phyloP scores from a whole-genome alignment of 2,113 vertebrate species.

The Aplodontia rufa region DNA sequence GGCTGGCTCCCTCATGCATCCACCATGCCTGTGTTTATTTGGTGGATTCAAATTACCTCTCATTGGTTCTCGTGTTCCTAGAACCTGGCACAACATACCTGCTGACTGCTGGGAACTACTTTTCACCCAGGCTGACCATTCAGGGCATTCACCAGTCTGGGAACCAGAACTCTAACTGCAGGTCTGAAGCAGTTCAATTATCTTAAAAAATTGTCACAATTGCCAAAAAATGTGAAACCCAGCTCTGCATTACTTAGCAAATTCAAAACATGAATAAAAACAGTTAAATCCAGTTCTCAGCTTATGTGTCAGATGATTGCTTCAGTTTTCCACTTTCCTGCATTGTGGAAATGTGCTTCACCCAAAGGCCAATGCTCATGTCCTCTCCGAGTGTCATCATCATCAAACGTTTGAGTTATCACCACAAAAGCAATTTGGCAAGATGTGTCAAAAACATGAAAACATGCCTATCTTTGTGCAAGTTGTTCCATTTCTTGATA shows the following conservation, averaged over 20 bases:
- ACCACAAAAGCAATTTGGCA: not conserved
- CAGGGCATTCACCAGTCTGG: not conserved
- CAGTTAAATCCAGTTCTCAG: not conserved
- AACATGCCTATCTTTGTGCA: not conserved
- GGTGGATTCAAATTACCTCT: not conserved
- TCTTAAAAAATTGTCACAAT: not conserved
- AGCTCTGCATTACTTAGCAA: not conserved
- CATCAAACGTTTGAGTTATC: not conserved
- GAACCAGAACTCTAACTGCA: not conserved
- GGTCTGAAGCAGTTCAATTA: conserved; percentile 44
- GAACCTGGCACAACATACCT: conserved; percentile 20
- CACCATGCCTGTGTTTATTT: conserved; percentile 42
- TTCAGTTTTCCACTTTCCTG: not conserved
- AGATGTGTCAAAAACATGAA: not conserved
- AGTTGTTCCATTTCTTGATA: not conserved
- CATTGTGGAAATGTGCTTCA: not conserved
- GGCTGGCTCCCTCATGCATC: not conserved
- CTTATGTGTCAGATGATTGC: not conserved
- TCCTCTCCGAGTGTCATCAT: not conserved
- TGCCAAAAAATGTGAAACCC: conserved; percentile 19
- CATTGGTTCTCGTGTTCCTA: conserved; percentile 17
- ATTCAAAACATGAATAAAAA: conserved; percentile 50
- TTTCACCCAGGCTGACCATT: conserved; percentile 17
- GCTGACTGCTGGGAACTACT: conserved; percentile 31
- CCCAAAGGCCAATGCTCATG: not conserved